Percentiles rank a stretch among this genome's conserved stretches.
These are phyloP conservation scores for Pterobdella sp. DNA, from an alignment of 2,888 invertebrate genomes.

Conservation along the genomic window DNA sequence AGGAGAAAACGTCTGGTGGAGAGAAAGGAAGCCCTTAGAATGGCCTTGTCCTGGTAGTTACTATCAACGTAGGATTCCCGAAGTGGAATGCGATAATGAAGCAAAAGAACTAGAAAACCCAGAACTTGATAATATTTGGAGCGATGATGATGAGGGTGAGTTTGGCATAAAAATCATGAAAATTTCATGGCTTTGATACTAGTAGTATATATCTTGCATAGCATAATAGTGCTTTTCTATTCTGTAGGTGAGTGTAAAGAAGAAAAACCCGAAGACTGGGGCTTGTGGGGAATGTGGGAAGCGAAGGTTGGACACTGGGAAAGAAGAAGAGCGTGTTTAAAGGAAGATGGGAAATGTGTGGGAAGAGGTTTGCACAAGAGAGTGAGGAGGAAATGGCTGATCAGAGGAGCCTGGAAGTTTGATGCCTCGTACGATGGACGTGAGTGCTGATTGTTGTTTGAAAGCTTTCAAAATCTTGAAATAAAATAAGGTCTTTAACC, in stretches of 20 bases:
- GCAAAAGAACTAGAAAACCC: too few relatives aligned
- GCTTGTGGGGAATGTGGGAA: neutral
- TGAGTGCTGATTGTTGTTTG: neutral
- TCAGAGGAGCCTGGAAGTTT: neutral
- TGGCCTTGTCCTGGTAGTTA: too few relatives aligned
- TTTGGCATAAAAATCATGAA: neutral
- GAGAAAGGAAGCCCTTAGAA: too few relatives aligned
- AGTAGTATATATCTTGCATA: too few relatives aligned
- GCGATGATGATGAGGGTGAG: slow-evolving; percentile 6
- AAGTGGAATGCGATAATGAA: too few relatives aligned
- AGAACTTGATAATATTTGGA: neutral
- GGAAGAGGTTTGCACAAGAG: neutral
- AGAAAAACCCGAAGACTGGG: neutral
- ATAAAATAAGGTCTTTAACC: neutral
- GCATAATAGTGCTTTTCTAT: neutral
- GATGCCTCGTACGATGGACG: slow-evolving; percentile 1
- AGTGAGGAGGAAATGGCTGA: slow-evolving; percentile 5
- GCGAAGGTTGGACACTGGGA: neutral
- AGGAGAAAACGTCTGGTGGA: neutral
- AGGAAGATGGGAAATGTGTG: neutral
- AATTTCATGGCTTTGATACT: too few relatives aligned
- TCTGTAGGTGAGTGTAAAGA: neutral
- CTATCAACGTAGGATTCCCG: too few relatives aligned
- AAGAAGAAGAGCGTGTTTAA: neutral
- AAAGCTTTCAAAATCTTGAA: neutral